A percentile compares a stretch with the other conserved stretches of the same genome.
Conservation (phyloP, 2,797 vertebrate genomes). For the Pipistrellus nathusii region DNA sequence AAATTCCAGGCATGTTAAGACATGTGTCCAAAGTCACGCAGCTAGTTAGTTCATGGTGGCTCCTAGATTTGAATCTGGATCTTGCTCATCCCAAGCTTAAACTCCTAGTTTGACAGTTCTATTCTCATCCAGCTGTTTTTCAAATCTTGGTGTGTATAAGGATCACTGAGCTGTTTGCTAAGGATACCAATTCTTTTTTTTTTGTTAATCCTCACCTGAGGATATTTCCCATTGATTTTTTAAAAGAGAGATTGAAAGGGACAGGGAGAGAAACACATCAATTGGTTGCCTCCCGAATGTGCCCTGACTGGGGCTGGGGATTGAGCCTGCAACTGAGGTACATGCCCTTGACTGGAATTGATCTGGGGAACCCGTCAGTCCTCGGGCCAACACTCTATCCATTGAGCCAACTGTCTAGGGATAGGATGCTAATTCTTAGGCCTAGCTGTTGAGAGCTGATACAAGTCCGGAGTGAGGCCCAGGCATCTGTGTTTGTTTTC, state of each 20-base stretch:
- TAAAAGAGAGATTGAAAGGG: too few species aligned
- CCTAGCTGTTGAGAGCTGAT: neutral
- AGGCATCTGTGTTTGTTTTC: neutral
- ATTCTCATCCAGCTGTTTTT: neutral
- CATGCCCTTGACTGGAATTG: too few species aligned
- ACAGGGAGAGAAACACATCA: too few species aligned
- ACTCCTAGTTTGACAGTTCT: neutral
- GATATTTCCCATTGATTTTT: too few species aligned
- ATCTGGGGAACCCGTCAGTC: too few species aligned
- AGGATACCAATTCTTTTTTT: neutral
- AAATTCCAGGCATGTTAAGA: neutral
- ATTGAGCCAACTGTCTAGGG: too few species aligned
- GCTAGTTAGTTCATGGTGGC: neutral
- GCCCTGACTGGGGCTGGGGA: too few species aligned
- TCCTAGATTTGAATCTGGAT: neutral
- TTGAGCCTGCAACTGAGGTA: too few species aligned
- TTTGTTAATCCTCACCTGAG: too few species aligned
- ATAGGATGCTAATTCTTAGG: neutral
- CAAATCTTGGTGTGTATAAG: neutral
- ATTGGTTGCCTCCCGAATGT: too few species aligned
- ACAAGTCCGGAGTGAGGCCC: neutral
- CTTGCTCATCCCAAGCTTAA: neutral
- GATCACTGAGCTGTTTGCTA: neutral
- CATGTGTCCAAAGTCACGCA: neutral
- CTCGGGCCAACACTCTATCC: too few species aligned